Evolutionary conservation across 2,888 invertebrate genomes (phyloP).

Genomic region (Diaprepes abbreviatus): DNA sequence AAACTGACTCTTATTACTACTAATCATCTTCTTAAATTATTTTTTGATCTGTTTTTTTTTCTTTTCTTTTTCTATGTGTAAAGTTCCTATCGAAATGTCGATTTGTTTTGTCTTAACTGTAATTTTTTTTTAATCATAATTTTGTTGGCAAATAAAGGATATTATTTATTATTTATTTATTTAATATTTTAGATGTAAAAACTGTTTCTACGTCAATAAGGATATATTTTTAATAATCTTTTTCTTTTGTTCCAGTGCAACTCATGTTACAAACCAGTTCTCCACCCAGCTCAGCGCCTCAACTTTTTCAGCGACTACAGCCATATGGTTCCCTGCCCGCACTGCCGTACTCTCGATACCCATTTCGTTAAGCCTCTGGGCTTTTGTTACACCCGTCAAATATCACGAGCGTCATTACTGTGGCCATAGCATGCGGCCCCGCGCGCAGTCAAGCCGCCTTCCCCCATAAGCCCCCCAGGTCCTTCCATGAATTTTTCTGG

Average conservation of each 20-base stretch:
- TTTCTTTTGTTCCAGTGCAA: slow-evolving; percentile 80
- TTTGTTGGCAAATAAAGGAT: no score
- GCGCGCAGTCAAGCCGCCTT: slow-evolving; percentile 67
- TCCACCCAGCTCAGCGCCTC: slow-evolving; percentile 88
- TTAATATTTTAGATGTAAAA: no score
- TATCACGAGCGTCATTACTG: slow-evolving; percentile 73
- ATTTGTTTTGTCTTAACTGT: no score
- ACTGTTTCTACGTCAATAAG: no score
- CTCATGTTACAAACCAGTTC: slow-evolving; percentile 89
- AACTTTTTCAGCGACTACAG: slow-evolving; percentile 97
- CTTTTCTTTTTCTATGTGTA: no score
- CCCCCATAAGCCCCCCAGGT: slow-evolving; percentile 57
- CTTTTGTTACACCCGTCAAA: slow-evolving; percentile 86
- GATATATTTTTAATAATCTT: no score
- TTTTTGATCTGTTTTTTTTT: no score
- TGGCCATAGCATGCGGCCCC: slow-evolving; percentile 89
- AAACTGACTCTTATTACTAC: no score
- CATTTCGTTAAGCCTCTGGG: slow-evolving; percentile 95
- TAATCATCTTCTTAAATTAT: no score
- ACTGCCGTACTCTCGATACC: slow-evolving; percentile 90
- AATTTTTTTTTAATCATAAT: no score
- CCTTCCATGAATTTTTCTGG: slow-evolving; percentile 34
- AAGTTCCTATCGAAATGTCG: no score
- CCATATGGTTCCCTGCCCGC: slow-evolving; percentile 90
- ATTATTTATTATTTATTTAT: no score